Evolutionary conservation across 2,797 vertebrate genomes (phyloP), one percentile per base, ranked within the genome.

Genomic region (Molothrus ater): DNA sequence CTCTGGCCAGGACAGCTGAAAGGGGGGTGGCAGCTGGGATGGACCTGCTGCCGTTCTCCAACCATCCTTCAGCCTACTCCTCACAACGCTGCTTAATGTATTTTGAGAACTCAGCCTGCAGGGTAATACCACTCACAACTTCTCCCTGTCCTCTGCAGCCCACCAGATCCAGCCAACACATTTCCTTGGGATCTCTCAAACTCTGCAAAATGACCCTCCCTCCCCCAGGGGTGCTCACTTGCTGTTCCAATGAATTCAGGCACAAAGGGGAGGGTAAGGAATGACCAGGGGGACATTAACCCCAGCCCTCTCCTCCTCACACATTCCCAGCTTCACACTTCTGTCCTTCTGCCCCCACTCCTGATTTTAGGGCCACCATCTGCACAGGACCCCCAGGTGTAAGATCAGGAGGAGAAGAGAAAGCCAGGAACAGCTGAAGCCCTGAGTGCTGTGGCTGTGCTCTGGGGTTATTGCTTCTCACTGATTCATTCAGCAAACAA

Each of bases 211-310:
- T 0, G 0, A 57, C 66, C 36, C 19, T 61, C 63, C 38, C 18
- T 65, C 9, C 38, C 43, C 8, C 6, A 1, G 17, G 4, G 17
- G 20, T 0, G 0, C 11, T 68, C 1, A 1, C 32, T 38, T 36
- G 18, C n/a, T 76, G 11, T 36, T 64, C 43, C 28, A 29, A 3
- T 42, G 31, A 80, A 48, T 53, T 73, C 53, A 69, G 42, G 47
- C 36, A 48, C 42, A 48, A 79, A 75, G 6, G 16, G 21, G 4
- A 65, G 13, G 19, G 59, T 26, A 78, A 68, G 47, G 43, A 53
- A 45, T 0, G 3, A n/a, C 8, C 2, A 2, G 17, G 12, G 32
- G 22, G 10, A 13, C 1, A 29, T 73, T 36, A 32, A 65, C 22
- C 36, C 26, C 78, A 65, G 63, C 15, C 13, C 66, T 63, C 42